These are phyloP conservation scores for Semotilus atromaculatus DNA, from an alignment of 2,797 vertebrate genomes.

Conservation along the genomic window DNA sequence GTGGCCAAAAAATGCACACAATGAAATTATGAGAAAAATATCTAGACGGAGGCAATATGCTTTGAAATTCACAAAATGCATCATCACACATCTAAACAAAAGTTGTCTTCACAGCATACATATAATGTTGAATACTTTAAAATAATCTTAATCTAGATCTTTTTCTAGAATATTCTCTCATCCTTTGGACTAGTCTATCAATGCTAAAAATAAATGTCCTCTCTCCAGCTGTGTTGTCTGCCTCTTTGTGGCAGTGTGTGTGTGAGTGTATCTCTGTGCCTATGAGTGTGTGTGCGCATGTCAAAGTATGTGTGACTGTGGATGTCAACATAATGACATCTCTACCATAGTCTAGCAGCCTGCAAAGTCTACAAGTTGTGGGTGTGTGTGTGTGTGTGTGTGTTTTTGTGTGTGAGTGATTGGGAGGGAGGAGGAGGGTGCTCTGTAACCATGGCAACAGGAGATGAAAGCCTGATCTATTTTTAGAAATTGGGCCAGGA, in stretches of 20 bases:
- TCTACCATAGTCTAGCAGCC: slow-evolving; percentile 46
- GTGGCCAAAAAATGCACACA: neutral
- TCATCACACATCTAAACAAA: neutral
- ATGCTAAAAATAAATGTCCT: slow-evolving; percentile 38
- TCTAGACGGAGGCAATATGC: neutral
- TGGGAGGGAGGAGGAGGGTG: slow-evolving; percentile 16
- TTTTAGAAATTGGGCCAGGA: slow-evolving; percentile 72
- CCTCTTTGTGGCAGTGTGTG: neutral
- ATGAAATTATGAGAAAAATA: neutral
- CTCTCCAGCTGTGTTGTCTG: slow-evolving; percentile 11
- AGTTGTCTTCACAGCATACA: neutral
- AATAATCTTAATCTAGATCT: neutral
- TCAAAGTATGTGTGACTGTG: slow-evolving; percentile 25
- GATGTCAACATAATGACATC: slow-evolving; percentile 23
- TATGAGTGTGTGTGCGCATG: neutral
- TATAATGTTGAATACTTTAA: neutral
- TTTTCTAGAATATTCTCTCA: neutral
- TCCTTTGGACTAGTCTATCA: neutral
- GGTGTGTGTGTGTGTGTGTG: slow-evolving; percentile 17
- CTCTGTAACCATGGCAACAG: slow-evolving; percentile 77
- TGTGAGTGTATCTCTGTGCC: neutral
- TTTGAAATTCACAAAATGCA: neutral
- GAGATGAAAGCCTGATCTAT: slow-evolving; percentile 73
- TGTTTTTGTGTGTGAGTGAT: neutral
- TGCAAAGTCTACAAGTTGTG: slow-evolving; percentile 14